Evolutionary conservation across 2,888 invertebrate species (phyloP), one percentile per base, ranked within the genome.

Genomic region (Baronia brevicornis): DNA sequence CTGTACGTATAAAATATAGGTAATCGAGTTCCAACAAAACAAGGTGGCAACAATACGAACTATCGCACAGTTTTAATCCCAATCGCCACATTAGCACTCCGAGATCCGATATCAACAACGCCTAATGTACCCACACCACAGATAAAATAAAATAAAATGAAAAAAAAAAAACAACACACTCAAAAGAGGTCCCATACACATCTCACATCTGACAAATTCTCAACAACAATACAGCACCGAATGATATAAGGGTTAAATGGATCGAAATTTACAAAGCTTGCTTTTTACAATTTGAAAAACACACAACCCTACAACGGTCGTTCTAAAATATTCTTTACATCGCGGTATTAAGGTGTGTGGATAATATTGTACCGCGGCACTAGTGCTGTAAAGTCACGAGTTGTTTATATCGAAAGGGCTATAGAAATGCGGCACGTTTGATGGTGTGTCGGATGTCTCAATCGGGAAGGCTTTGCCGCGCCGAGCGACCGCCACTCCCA

Each of bases 201-300:
- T 68, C 66, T 63, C 64, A 55, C 68, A 71, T 74, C 80, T 79
- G 82, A 82, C 82, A 80, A 82, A 80, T 80, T 80, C 72, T 51
- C 50, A 57, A 70, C 71, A 77, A 79, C 80, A 80, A 80, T 70
- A 57, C 58, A 43, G 35, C 54, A 51, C 51, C 48, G 65, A 62
- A 69, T 69, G 63, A 66, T 71, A 61, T 67, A 73, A 73, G 75
- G 78, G 78, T 75, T 77, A 75, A 78, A 77, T 65, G 70, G 65
- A 70, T 64, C 66, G 65, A 53, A 59, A 54, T 47, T 50, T 24
- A 48, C 72, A 48, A 69, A 36, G 3, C 35, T 51, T 36, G 11
- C 24, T 29, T 13, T n/a, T n/a, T 48, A 26, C 46, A 22, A 3
- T 28, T 41, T 11, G 10, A 36, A 43, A 45, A 37, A 27, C 5